A percentile compares a stretch with the other conserved stretches of the same genome.
These are phyloP conservation scores for Heliconius ismenius DNA, from an alignment of 2,888 invertebrate genomes.

Conservation along the genomic window DNA sequence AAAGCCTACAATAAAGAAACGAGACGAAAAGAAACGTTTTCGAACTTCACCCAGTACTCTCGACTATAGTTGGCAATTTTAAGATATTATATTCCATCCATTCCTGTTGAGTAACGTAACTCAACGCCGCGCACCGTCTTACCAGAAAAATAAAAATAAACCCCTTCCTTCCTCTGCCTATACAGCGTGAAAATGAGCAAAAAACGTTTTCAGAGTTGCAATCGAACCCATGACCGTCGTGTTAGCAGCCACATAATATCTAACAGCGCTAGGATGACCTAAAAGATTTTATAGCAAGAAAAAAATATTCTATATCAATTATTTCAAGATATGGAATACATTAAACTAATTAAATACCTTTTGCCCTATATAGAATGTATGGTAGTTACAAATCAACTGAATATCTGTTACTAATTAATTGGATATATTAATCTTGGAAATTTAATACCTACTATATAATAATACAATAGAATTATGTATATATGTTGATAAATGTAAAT, in stretches of 20 bases:
- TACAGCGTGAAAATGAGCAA: too few species aligned
- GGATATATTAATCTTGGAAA: background rate
- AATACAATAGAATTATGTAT: background rate
- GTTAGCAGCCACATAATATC: too few species aligned
- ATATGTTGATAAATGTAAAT: background rate
- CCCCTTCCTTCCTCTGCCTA: too few species aligned
- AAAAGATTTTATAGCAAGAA: background rate
- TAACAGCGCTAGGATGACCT: too few species aligned
- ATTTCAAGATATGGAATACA: background rate
- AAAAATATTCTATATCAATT: background rate
- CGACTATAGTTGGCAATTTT: background rate
- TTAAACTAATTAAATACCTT: conserved; percentile 5
- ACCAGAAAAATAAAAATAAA: background rate
- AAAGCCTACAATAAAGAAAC: too few species aligned
- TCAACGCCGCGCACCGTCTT: background rate
- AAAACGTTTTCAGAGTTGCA: too few species aligned
- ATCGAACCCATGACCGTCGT: too few species aligned
- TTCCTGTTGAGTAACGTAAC: background rate
- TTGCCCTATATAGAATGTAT: background rate
- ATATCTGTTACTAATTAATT: conserved; percentile 7
- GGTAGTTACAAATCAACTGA: background rate
- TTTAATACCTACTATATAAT: background rate
- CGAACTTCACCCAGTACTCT: too few species aligned
- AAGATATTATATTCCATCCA: background rate
- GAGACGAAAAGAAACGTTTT: too few species aligned